Percentiles rank a stretch among this genome's conserved stretches.
Evolutionary conservation across 1,140 invertebrate genomes (phyloP).

Genomic region (Conus ventricosus): DNA sequence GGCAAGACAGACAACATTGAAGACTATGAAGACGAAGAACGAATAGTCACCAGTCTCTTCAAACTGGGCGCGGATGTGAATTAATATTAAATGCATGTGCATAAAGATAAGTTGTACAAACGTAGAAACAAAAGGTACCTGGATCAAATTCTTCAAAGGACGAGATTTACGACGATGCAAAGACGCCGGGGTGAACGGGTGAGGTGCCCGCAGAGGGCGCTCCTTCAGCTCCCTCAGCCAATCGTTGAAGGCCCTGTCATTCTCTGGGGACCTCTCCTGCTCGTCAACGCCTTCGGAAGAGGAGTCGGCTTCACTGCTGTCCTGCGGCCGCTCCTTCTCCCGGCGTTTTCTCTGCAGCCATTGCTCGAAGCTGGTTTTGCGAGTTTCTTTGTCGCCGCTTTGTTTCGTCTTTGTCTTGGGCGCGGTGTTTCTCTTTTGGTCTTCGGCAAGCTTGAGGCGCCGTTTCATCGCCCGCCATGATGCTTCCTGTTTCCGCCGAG

Average conservation of each 20-base stretch:
- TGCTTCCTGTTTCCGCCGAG: slow-evolving; percentile 27
- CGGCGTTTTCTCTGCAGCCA: slow-evolving; percentile 57
- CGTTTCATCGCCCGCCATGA: slow-evolving; percentile 39
- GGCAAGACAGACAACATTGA: no score
- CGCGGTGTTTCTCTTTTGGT: slow-evolving; percentile 16
- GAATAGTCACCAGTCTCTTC: no score
- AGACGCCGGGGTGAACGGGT: neutral
- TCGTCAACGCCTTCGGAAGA: neutral
- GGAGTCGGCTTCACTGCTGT: neutral
- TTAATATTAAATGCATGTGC: no score
- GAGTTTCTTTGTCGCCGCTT: neutral
- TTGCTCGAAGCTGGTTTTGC: slow-evolving; percentile 53
- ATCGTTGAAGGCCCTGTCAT: slow-evolving; percentile 9
- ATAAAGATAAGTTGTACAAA: no score
- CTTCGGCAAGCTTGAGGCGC: slow-evolving; percentile 37
- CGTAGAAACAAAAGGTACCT: neutral
- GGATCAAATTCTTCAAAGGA: slow-evolving; percentile 16
- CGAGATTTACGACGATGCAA: slow-evolving; percentile 12
- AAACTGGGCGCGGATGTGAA: no score
- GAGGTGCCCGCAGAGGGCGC: neutral
- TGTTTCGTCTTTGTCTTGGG: neutral
- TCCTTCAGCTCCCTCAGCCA: slow-evolving; percentile 24
- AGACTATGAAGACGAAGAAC: no score
- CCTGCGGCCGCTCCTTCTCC: neutral
- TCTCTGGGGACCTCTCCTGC: neutral